Evolutionary conservation across 2,888 invertebrate species (phyloP).

Genomic region (Bimastos eiseni): DNA sequence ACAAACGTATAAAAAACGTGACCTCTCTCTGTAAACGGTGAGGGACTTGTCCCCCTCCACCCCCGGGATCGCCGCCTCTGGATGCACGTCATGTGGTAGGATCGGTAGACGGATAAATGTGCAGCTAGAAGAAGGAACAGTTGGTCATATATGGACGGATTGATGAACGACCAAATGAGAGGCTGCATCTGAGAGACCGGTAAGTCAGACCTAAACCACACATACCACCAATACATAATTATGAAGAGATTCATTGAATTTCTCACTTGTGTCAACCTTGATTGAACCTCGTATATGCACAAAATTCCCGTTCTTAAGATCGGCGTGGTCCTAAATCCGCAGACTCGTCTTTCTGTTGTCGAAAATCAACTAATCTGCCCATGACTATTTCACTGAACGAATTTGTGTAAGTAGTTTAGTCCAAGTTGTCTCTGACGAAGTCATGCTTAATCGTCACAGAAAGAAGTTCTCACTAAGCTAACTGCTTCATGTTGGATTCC

Average conservation of each 20-base stretch:
- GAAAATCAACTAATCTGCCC: not conserved
- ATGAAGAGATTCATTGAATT: not conserved
- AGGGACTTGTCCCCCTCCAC: no score
- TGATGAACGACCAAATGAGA: no score
- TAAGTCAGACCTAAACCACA: not conserved
- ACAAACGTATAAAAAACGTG: no score
- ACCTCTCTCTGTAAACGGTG: no score
- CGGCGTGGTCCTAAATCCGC: not conserved
- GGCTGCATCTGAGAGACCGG: not conserved
- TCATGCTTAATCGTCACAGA: not conserved
- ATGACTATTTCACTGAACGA: not conserved
- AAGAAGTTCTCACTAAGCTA: not conserved
- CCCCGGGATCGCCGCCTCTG: no score
- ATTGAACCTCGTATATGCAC: not conserved
- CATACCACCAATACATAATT: not conserved
- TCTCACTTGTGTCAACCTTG: conserved; percentile 4
- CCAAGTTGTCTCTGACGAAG: not conserved
- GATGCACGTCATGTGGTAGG: no score
- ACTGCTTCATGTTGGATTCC: not conserved
- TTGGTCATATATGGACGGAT: no score
- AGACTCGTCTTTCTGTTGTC: not conserved
- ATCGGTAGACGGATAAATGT: no score
- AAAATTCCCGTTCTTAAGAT: not conserved
- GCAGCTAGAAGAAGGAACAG: no score
- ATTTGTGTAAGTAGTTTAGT: not conserved